Percentiles rank a stretch among this genome's conserved stretches.
These are phyloP conservation scores for Megalops cyprinoides DNA, from an alignment of 2,797 vertebrate species.

Conservation along the genomic window DNA sequence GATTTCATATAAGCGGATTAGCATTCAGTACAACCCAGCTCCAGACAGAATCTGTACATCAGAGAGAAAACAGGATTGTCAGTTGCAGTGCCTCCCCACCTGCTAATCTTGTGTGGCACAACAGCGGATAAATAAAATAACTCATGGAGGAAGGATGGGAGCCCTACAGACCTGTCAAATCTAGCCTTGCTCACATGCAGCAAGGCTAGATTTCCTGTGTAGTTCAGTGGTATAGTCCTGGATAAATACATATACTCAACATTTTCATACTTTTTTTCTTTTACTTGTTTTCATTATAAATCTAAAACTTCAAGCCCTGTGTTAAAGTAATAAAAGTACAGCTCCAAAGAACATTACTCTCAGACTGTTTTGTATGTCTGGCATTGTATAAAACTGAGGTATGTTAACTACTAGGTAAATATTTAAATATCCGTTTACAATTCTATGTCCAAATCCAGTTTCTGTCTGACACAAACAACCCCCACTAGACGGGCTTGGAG, in stretches of 20 bases:
- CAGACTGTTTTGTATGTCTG: neutral
- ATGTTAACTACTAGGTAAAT: neutral
- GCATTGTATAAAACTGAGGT: neutral
- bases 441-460: neutral
- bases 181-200: neutral
- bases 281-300: neutral
- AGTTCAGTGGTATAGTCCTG: neutral
- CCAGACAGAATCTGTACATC: neutral
- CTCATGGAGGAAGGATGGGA: neutral
- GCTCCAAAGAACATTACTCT: neutral
- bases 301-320: neutral
- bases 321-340: neutral
- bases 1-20: slow-evolving; percentile 9
- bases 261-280: neutral
- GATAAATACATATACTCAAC: neutral
- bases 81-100: neutral
- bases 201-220: neutral
- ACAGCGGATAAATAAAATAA: slow-evolving; percentile 15
- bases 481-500: neutral
- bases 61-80: slow-evolving; percentile 14
- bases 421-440: neutral
- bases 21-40: neutral
- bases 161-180: neutral
- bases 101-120: slow-evolving; percentile 22
- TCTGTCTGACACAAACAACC: neutral